Evolutionary conservation across 2,797 vertebrate genomes (phyloP), one percentile per base, ranked within the genome.

Genomic region (Sebastolobus altivelis): DNA sequence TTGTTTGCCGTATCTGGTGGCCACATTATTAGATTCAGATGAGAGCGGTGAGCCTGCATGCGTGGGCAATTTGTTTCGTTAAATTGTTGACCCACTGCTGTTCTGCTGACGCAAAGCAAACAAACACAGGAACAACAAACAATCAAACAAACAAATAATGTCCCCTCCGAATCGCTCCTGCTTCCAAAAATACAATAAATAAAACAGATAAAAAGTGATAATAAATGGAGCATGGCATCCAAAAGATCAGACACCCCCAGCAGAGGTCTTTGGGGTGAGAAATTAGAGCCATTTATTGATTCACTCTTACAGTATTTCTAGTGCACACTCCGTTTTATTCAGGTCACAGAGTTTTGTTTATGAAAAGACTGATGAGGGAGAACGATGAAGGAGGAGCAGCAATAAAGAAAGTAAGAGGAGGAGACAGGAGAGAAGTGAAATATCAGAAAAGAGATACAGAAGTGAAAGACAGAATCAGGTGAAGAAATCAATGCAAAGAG

Each of bases 21-120:
- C 69, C 66, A 78, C 68, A 65, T 88, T 82, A 90, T 80, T 85
- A 89, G 78, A 90, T 88, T 80, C 80, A 83, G 75, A 88, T 79
- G 81, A 81, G 74, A 80, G 49, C 14, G n/a, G 43, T 71, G 49
- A 65, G 73, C 7, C 68, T 80, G 83, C 66, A 85, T 72, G 73
- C 71, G 56, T 54, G 31, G 62, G 16, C 60, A 70, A 75, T 77
- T 81, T 87, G 72, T 76, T 72, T 72, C 0, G 16, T 79, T 81
- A 79, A 82, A 82, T 59, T 86, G 59, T 72, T 90, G 63, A 75
- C 70, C 68, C 69, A 35, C 65, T 72, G 60, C 58, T 60, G 16
- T 60, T 77, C 31, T 4, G 33, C 25, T 72, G 60, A 79, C 40
- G 49, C n/a, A 69, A 60, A 46, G 10, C 35, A 79, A 67, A 84